These are phyloP conservation scores for Leucania comma DNA, from an alignment of 2,888 invertebrate species.

Conservation along the genomic window DNA sequence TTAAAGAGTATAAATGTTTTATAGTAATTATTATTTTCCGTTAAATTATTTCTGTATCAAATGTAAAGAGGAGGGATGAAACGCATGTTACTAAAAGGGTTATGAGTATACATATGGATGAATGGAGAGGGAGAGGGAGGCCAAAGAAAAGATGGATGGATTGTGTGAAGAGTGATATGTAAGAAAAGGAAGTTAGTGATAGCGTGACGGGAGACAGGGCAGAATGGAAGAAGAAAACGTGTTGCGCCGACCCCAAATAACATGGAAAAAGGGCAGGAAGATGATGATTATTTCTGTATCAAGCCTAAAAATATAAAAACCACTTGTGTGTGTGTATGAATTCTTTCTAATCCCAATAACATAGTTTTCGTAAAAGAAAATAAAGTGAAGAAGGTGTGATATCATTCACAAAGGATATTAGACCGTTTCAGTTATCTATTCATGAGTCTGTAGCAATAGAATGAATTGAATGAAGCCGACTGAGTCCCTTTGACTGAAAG, in stretches of 20 bases:
- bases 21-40: neutral
- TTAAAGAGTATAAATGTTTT: slow-evolving; percentile 9
- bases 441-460: slow-evolving; percentile 13
- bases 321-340: neutral
- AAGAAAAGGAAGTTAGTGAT: too few species aligned
- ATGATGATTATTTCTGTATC: neutral
- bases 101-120: too few species aligned
- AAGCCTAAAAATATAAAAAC: slow-evolving; percentile 21
- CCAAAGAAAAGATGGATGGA: too few species aligned
- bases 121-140: too few species aligned
- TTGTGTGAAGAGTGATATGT: too few species aligned
- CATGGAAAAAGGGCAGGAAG: too few species aligned
- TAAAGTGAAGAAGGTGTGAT: slow-evolving; percentile 8
- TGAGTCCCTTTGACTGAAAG: slow-evolving; percentile 8
- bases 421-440: slow-evolving; percentile 14
- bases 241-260: too few species aligned
- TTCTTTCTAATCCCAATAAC: neutral
- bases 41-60: neutral
- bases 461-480: slow-evolving; percentile 19
- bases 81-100: too few species aligned
- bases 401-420: slow-evolving; percentile 1
- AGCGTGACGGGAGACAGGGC: too few species aligned
- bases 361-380: too few species aligned
- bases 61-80: too few species aligned
- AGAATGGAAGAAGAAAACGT: too few species aligned